Base-by-base conservation (phyloP, 1,140 invertebrate species). In the Diplogasteroides magnus region DNA sequence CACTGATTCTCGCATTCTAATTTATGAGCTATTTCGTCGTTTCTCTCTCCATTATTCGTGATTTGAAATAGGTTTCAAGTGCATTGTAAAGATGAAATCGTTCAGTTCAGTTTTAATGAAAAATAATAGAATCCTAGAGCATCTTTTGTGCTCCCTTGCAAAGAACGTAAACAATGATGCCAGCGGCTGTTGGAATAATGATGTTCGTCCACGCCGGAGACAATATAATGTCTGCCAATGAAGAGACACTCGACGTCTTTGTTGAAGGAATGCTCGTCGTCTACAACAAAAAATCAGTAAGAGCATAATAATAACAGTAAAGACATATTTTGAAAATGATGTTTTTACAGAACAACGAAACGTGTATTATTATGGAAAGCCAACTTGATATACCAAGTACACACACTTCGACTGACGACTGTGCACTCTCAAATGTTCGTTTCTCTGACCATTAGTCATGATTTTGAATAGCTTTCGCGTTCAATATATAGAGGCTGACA, bases 141-240 rank as follows among this genome's bases (percentile, higher is more conserved):
- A 31, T 19, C 28, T 31, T 57, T 2, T 23, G 11, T 25, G 37
- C 62, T 27, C 31, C n/a, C 64, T 83, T 79, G 67, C 76, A 81
- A 2, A 68, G 28, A 25, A 68, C 58, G 56, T 77, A 81, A n/a
- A 81, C 72, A 1, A 74, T 48, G 2, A 77, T 23, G 6, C 82
- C 82, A 31, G 83, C 74, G 13, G 69, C 69, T 1, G 76, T 71
- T 23, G 79, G 79, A 72, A 81, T 83, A 27, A 81, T 32, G 68
- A 81, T 79, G 56, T 81, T 81, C 29, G 81, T 72, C 79, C 77
- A 80, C 0, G 75, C 74, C 28, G 77, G 74, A 59, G 71, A 72
- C 26, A 70, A 61, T 25, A 77, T 31, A 57, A 77, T 81, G 25
- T 77, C 78, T 26, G n/a, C 75, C 64, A 71, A 68, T 3, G 66